Conservation (phyloP, 2,888 invertebrate genomes). For the Aphidius colemani region DNA sequence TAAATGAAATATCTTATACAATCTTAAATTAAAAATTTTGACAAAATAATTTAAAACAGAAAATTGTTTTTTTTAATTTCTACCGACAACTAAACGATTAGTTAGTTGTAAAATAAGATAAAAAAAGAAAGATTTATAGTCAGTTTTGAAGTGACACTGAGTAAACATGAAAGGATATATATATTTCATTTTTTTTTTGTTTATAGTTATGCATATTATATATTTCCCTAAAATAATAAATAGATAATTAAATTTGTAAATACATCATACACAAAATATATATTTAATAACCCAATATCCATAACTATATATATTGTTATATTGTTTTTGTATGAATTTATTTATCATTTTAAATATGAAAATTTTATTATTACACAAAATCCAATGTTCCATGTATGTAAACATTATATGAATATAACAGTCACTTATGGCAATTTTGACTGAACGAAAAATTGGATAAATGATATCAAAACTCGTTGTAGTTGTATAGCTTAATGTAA, state of each 20-base stretch:
- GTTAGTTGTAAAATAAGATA: too few species aligned
- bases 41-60: too few species aligned
- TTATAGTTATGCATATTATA: too few species aligned
- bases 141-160: conserved; percentile 7
- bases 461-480: conserved; percentile 17
- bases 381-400: too few species aligned
- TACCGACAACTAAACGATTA: too few species aligned
- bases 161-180: conserved; percentile 11
- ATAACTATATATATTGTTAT: conserved; percentile 11
- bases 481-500: conserved; percentile 18
- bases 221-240: too few species aligned
- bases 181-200: not conserved
- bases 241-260: not conserved
- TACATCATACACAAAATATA: not conserved
- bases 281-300: conserved; percentile 9
- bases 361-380: conserved; percentile 1
- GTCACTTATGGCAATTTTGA: not conserved
- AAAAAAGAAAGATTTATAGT: too few species aligned
- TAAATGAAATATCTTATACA: too few species aligned
- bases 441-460: conserved; percentile 8
- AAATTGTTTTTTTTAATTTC: too few species aligned
- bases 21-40: too few species aligned
- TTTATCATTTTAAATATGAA: not conserved
- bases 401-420: not conserved
- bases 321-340: not conserved